Conservation (phyloP, 1,140 invertebrate species). For the Trachymyrmex cornetzi region DNA sequence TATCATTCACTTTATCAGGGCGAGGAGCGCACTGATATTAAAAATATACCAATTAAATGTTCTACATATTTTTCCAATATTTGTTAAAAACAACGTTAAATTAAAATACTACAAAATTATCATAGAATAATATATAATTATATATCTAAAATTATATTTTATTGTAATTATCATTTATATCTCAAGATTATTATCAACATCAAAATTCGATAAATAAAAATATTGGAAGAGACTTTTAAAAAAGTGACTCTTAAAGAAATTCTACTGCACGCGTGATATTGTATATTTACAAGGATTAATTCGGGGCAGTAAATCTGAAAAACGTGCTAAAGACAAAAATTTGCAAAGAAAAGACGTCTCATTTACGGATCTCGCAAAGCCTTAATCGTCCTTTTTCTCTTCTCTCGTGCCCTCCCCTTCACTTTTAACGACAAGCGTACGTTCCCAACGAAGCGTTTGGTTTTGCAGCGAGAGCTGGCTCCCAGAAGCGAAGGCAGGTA, state of each 20-base stretch:
- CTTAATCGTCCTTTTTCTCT: slow-evolving; percentile 65
- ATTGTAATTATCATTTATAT: background rate
- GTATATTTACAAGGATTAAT: background rate
- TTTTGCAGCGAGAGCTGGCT: slow-evolving; percentile 73
- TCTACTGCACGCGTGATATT: background rate
- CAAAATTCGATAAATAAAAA: background rate
- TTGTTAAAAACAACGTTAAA: background rate
- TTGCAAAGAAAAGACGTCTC: slow-evolving; percentile 23
- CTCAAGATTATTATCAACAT: background rate
- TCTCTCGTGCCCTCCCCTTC: slow-evolving; percentile 37
- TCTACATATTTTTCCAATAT: background rate
- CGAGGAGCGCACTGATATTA: too few species aligned
- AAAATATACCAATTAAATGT: too few species aligned
- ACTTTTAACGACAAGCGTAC: slow-evolving; percentile 70
- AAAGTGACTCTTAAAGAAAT: slow-evolving; percentile 8
- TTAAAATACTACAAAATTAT: slow-evolving; percentile 7
- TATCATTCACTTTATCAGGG: too few species aligned
- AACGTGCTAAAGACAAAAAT: slow-evolving; percentile 25
- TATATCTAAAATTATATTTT: background rate
- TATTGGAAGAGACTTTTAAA: background rate
- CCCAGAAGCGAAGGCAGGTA: slow-evolving; percentile 75
- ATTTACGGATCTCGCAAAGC: slow-evolving; percentile 58
- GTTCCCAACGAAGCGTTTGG: slow-evolving; percentile 72
- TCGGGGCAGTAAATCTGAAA: slow-evolving; percentile 3
- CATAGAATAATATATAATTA: background rate